Evolutionary conservation across 2,888 invertebrate genomes (phyloP).

Genomic region (Tetheella fluctuosa): DNA sequence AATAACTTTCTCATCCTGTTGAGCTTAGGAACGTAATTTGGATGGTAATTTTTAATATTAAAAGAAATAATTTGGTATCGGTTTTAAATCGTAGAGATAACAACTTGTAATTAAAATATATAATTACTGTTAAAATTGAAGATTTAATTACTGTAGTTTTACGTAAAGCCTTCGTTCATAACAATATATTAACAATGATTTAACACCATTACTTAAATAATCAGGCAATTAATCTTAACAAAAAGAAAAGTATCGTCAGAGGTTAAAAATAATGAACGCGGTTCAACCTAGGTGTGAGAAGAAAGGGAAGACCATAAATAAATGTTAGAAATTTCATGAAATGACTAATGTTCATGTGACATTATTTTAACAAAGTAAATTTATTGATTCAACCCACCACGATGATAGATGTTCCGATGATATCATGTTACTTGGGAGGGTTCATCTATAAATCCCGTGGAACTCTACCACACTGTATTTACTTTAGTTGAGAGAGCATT

Average conservation of each 20-base stretch:
- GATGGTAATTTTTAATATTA: neutral
- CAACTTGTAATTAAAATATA: too few relatives aligned
- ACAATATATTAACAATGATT: too few relatives aligned
- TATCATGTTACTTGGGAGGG: conserved; percentile 38
- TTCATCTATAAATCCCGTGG: conserved; percentile 13
- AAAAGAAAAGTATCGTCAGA: neutral
- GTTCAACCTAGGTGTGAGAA: conserved; percentile 6
- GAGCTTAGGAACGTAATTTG: neutral
- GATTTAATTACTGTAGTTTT: too few relatives aligned
- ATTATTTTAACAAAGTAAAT: conserved; percentile 25
- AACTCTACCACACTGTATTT: neutral
- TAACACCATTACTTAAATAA: too few relatives aligned
- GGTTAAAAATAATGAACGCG: conserved; percentile 9
- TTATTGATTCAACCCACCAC: conserved; percentile 36
- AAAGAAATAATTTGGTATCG: neutral
- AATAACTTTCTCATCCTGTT: neutral
- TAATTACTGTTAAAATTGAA: too few relatives aligned
- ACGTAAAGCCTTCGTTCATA: too few relatives aligned
- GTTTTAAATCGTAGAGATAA: too few relatives aligned
- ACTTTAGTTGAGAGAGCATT: conserved; percentile 13
- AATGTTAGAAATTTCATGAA: conserved; percentile 17
- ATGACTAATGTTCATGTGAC: conserved; percentile 27
- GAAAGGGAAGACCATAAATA: conserved; percentile 1
- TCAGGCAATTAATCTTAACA: too few relatives aligned
- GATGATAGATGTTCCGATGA: conserved; percentile 46